Evolutionary conservation across 92 coral and sea anemone genomes (phyloP).

Genomic region (Micromussa lordhowensis): DNA sequence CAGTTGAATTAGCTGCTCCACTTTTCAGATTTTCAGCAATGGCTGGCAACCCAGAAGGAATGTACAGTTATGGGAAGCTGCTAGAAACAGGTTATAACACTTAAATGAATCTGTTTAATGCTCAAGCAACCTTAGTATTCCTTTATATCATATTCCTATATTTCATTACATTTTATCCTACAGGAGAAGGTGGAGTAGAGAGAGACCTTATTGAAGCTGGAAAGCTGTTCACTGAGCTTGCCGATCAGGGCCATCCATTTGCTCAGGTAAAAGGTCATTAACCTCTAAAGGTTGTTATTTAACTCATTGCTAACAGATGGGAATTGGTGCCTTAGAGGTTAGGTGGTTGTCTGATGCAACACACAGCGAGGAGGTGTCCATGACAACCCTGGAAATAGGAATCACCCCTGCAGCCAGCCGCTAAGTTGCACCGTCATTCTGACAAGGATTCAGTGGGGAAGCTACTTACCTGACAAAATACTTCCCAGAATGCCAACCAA

Average conservation of each 20-base stretch:
- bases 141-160: background rate
- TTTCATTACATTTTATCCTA: background rate
- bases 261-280: conserved; percentile 79
- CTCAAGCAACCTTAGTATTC: background rate
- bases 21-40: conserved; percentile 87
- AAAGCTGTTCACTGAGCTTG: conserved; percentile 84
- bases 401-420: too few species aligned
- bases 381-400: too few species aligned
- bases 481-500: too few species aligned
- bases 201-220: conserved; percentile 91
- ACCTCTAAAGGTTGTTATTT: too few species aligned
- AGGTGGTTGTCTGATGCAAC: too few species aligned
- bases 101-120: background rate
- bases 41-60: conserved; percentile 92
- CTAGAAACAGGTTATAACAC: conserved; percentile 75
- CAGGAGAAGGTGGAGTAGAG: conserved; percentile 79
- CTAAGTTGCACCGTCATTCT: too few species aligned
- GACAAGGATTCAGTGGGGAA: too few species aligned
- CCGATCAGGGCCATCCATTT: conserved; percentile 93
- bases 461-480: too few species aligned
- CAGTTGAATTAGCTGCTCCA: conserved; percentile 91
- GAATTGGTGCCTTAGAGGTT: too few species aligned
- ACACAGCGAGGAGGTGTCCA: too few species aligned
- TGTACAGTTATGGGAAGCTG: conserved; percentile 94
- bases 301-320: too few species aligned